These are phyloP conservation scores for Halichondria panicea DNA, from an alignment of 37 sponge, comb jelly and placozoan species.

Conservation along the genomic window DNA sequence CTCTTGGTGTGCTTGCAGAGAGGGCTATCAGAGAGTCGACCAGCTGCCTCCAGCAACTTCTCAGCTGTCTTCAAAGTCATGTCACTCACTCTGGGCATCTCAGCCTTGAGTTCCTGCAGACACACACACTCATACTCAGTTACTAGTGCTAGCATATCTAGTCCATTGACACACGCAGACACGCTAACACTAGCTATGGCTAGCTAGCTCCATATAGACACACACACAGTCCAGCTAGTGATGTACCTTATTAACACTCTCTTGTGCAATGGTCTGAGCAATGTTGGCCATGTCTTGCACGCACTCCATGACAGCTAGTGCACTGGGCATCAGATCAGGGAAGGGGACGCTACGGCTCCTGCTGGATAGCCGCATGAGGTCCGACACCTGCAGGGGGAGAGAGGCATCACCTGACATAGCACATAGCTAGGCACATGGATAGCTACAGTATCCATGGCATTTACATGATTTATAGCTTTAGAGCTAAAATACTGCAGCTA, in stretches of 20 bases:
- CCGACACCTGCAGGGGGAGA: constrained; percentile 44
- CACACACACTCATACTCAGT: neutral
- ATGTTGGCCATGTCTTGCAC: constrained; percentile 41
- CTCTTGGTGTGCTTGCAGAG: neutral
- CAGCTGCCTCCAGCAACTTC: constrained; percentile 43
- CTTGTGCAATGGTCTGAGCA: constrained; percentile 10
- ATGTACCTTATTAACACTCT: constrained; percentile 46
- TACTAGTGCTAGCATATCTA: too few relatives aligned
- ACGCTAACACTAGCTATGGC: neutral
- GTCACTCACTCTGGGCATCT: constrained; percentile 34
- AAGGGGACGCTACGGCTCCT: constrained; percentile 13
- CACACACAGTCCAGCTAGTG: neutral
- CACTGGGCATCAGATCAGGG: constrained; percentile 18
- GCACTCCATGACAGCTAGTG: constrained; percentile 34
- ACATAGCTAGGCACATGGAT: neutral
- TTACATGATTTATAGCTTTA: neutral
- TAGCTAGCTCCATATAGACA: neutral
- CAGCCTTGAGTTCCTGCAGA: constrained; percentile 32
- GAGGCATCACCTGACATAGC: neutral
- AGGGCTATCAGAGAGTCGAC: constrained; percentile 9
- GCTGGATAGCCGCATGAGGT: constrained; percentile 30
- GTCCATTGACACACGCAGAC: neutral
- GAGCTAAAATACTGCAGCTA: too few relatives aligned
- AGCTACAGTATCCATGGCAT: neutral
- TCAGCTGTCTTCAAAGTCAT: constrained; percentile 17